These are phyloP conservation scores for Odontocerum albicorne DNA, from an alignment of 2,888 invertebrate genomes.

Conservation along the genomic window DNA sequence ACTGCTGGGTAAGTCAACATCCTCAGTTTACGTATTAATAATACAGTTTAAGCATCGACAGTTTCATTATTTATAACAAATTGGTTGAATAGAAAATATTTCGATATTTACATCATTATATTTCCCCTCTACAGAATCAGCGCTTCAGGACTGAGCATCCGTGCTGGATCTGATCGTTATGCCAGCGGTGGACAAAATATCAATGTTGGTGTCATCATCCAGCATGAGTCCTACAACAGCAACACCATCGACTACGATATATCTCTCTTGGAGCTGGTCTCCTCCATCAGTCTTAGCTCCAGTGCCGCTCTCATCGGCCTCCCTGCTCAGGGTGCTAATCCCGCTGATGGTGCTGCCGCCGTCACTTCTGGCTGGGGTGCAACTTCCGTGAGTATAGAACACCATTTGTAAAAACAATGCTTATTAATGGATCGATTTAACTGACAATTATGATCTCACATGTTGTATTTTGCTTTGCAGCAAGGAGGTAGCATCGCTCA, in stretches of 20 bases:
- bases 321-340: conserved; percentile 40
- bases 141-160: conserved; percentile 12
- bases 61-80: no score
- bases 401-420: no score
- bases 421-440: no score
- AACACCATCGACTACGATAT: conserved; percentile 46
- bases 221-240: conserved; percentile 44
- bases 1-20: conserved; percentile 38
- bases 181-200: conserved; percentile 46
- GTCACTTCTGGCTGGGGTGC: conserved; percentile 55
- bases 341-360: conserved; percentile 47
- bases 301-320: conserved; percentile 43
- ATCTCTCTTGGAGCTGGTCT: conserved; percentile 43
- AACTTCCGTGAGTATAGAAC: no score
- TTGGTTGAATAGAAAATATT: no score
- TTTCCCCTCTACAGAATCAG: conserved; percentile 4
- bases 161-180: conserved; percentile 40
- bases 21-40: no score
- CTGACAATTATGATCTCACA: no score
- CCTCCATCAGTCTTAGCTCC: conserved; percentile 42
- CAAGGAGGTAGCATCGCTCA: neutral
- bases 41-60: no score
- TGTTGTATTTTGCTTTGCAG: no score
- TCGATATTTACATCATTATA: no score
- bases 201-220: conserved; percentile 41